Evolutionary conservation across 2,888 invertebrate genomes (phyloP).

Genomic region (Enoplolaimus lenunculus): DNA sequence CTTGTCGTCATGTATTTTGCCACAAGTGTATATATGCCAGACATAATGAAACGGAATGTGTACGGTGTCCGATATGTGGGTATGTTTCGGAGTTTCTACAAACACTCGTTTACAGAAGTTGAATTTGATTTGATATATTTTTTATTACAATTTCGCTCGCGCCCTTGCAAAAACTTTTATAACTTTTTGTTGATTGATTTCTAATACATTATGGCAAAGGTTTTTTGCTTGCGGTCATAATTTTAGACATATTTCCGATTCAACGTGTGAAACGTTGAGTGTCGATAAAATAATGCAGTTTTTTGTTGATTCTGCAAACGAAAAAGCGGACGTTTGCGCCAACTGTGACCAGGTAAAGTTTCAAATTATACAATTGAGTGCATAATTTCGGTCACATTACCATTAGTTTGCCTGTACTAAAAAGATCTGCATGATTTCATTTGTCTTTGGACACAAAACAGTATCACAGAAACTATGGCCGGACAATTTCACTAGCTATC

Average conservation of each 20-base stretch:
- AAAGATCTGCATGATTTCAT: too few relatives aligned
- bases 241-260: background rate
- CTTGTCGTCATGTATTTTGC: conserved; percentile 59
- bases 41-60: conserved; percentile 51
- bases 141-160: too few relatives aligned
- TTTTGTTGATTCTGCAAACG: conserved; percentile 56
- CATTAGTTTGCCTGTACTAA: too few relatives aligned
- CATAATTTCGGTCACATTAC: too few relatives aligned
- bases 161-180: conserved; percentile 20
- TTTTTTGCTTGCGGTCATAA: background rate
- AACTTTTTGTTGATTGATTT: too few relatives aligned
- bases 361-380: background rate
- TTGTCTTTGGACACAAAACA: too few relatives aligned
- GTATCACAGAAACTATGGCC: too few relatives aligned
- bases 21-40: conserved; percentile 51
- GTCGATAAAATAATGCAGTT: conserved; percentile 56
- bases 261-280: conserved; percentile 47
- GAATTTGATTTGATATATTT: too few relatives aligned
- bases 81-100: too few relatives aligned
- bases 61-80: conserved; percentile 57
- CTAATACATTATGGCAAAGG: too few relatives aligned
- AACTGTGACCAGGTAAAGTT: conserved; percentile 57
- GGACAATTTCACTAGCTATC: too few relatives aligned
- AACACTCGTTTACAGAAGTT: too few relatives aligned
- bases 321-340: conserved; percentile 58